These are phyloP conservation scores for Phylloscopus collybita DNA, from an alignment of 2,797 vertebrate genomes.

Conservation along the genomic window DNA sequence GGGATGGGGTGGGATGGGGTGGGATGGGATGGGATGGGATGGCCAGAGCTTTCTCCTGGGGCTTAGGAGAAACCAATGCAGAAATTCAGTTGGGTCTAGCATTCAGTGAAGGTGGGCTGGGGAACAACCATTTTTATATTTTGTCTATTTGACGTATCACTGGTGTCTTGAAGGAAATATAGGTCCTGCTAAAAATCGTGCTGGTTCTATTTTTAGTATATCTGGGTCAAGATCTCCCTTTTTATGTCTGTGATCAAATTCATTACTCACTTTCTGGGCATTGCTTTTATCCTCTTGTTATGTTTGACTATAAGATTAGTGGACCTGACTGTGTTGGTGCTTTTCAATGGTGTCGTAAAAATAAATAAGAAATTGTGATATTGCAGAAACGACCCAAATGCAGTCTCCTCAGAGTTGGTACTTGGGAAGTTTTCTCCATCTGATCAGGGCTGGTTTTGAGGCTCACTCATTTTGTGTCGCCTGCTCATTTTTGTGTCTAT, in stretches of 20 bases:
- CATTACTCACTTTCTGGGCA: not conserved
- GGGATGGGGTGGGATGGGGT: not conserved
- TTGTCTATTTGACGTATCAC: not conserved
- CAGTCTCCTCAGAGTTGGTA: rapidly evolving
- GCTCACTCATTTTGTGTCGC: not conserved
- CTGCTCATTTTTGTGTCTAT: not conserved
- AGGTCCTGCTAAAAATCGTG: not conserved
- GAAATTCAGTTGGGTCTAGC: not conserved
- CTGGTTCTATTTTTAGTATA: not conserved
- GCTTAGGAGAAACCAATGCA: not conserved
- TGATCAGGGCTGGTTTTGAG: not conserved
- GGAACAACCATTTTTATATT: not conserved
- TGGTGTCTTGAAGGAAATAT: not conserved
- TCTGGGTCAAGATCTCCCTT: not conserved
- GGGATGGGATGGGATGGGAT: not conserved
- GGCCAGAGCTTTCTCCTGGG: not conserved
- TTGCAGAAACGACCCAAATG: not conserved
- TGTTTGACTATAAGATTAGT: not conserved
- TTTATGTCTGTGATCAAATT: not conserved
- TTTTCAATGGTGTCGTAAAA: not conserved
- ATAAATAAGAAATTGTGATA: not conserved
- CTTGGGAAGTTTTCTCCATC: not conserved
- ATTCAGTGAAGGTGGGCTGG: not conserved
- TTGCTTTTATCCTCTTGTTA: not conserved
- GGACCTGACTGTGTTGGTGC: not conserved